Conservation (phyloP, 2,797 vertebrate species). For the Gymnopithys bicolor region DNA sequence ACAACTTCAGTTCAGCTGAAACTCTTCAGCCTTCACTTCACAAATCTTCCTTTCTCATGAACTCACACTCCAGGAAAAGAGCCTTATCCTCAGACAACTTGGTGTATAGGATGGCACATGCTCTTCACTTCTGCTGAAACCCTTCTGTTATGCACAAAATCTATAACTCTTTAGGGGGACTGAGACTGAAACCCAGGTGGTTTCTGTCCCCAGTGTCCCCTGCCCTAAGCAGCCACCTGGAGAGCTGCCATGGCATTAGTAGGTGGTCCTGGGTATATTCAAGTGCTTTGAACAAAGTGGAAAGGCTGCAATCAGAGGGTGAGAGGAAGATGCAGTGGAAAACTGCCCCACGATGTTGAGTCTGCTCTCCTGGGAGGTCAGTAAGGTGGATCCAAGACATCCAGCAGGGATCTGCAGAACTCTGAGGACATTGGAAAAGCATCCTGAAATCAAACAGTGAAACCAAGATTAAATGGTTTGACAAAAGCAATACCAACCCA, state of each 20-base stretch:
- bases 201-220: not conserved
- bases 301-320: not conserved
- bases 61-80: not conserved
- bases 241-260: rapidly evolving
- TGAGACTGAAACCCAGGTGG: not conserved
- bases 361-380: not conserved
- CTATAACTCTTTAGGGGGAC: not conserved
- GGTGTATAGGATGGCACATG: not conserved
- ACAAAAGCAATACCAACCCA: not conserved
- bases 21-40: not conserved
- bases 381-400: rapidly evolving
- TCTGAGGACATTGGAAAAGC: not conserved
- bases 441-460: not conserved
- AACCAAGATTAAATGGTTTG: not conserved
- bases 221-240: not conserved
- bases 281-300: not conserved
- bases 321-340: not conserved
- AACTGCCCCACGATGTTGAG: not conserved
- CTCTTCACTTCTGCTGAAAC: not conserved
- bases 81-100: not conserved
- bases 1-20: not conserved
- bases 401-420: not conserved
- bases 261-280: not conserved
- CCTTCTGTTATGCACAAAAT: not conserved
- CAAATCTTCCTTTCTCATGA: not conserved